Percentiles rank a stretch among this genome's conserved stretches.
phyloP scores from a whole-genome alignment of 2,113 vertebrate genomes.

The Oxyruncus cristatus region DNA sequence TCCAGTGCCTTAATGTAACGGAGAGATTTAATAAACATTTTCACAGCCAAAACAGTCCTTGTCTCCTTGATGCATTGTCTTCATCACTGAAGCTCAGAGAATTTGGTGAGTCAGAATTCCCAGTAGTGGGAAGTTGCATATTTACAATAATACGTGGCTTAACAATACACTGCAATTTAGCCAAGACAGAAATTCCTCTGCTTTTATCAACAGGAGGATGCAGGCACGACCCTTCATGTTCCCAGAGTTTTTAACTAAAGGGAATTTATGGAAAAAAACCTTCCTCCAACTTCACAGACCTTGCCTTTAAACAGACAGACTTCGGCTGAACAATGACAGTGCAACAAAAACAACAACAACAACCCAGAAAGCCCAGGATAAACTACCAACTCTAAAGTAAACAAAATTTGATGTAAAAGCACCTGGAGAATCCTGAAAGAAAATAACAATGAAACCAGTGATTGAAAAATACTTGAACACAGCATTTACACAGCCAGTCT shows the following conservation, averaged over 20 bases:
- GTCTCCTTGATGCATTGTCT: background rate
- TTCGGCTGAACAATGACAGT: background rate
- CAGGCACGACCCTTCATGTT: background rate
- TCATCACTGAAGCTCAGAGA: background rate
- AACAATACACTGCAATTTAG: background rate
- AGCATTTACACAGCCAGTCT: background rate
- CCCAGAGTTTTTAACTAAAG: background rate
- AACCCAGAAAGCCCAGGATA: background rate
- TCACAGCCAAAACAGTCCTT: background rate
- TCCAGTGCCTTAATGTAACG: background rate
- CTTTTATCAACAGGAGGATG: slow-evolving; percentile 10
- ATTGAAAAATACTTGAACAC: background rate
- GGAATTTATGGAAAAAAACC: background rate
- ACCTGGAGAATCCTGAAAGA: background rate
- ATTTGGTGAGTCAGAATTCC: slow-evolving; percentile 36
- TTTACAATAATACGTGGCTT: background rate
- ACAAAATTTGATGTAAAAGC: background rate
- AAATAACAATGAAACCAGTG: background rate
- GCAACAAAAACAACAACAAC: background rate
- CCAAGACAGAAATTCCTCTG: background rate
- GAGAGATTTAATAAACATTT: slow-evolving; percentile 7
- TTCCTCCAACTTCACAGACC: background rate
- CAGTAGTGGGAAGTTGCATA: background rate
- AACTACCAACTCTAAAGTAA: background rate
- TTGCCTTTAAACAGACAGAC: background rate